These are phyloP conservation scores for Nesogale talazaci DNA, from an alignment of 2,113 vertebrate genomes.

Conservation along the genomic window DNA sequence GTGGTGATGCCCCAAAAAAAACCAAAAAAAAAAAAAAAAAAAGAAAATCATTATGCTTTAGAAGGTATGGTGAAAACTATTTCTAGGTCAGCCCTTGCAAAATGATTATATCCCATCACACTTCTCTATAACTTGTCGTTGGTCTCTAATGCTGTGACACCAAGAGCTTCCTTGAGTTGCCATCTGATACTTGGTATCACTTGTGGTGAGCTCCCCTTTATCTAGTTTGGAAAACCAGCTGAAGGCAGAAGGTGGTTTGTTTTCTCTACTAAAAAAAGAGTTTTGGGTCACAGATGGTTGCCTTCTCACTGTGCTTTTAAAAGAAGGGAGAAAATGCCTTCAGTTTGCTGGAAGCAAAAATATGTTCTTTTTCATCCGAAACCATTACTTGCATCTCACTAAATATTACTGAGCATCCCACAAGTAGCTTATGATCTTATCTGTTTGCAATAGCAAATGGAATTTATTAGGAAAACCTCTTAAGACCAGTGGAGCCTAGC, in stretches of 20 bases:
- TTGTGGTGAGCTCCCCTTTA: slow-evolving; percentile 51
- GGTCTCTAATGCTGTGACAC: neutral
- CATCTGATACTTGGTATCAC: slow-evolving; percentile 26
- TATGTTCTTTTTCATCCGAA: slow-evolving; percentile 74
- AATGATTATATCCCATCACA: slow-evolving; percentile 2
- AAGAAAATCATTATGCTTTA: slow-evolving; percentile 27
- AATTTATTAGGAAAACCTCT: slow-evolving; percentile 72
- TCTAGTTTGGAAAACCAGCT: slow-evolving; percentile 65
- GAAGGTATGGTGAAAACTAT: slow-evolving; percentile 11
- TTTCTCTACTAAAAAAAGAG: slow-evolving; percentile 61
- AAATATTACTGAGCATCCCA: slow-evolving; percentile 71
- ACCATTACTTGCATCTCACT: slow-evolving; percentile 67
- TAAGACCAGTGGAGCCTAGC: slow-evolving; percentile 54
- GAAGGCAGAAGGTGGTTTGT: slow-evolving; percentile 68
- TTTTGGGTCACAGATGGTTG: slow-evolving; percentile 70
- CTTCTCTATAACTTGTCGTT: slow-evolving; percentile 39
- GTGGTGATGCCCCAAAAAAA: too few species aligned
- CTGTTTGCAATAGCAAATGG: slow-evolving; percentile 65
- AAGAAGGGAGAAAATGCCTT: slow-evolving; percentile 72
- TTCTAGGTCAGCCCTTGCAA: slow-evolving; percentile 40
- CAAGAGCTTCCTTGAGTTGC: slow-evolving; percentile 40
- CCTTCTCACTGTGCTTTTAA: slow-evolving; percentile 73
- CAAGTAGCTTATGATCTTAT: slow-evolving; percentile 71
- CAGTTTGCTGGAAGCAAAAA: slow-evolving; percentile 76
- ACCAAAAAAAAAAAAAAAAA: too few species aligned